Evolutionary conservation across 2,113 vertebrate genomes (phyloP).

Genomic region (Tragulus kanchil): DNA sequence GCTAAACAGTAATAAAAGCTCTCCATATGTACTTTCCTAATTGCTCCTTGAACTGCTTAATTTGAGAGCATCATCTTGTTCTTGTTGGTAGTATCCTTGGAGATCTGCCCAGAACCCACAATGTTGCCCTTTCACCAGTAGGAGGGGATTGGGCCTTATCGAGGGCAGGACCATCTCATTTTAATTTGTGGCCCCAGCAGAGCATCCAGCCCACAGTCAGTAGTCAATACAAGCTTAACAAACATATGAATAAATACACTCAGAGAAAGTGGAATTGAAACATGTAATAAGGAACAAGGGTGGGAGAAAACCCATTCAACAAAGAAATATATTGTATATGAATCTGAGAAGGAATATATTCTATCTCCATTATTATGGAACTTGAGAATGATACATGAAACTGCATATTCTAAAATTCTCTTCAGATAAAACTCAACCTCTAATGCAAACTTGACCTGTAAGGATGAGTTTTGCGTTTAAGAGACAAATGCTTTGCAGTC

Average conservation of each 20-base stretch:
- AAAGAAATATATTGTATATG: background rate
- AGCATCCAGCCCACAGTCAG: background rate
- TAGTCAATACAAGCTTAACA: background rate
- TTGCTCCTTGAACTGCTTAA: background rate
- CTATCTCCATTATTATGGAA: background rate
- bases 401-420: background rate
- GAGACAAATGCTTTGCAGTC: background rate
- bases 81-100: background rate
- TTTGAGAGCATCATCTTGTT: background rate
- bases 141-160: rapidly evolving
- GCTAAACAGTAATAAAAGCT: background rate
- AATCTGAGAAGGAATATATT: background rate
- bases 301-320: background rate
- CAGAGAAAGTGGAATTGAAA: background rate
- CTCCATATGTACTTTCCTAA: background rate
- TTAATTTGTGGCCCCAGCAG: background rate
- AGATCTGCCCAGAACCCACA: background rate
- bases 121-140: rapidly evolving
- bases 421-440: background rate
- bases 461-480: background rate
- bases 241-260: background rate
- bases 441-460: background rate
- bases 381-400: background rate
- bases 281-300: background rate
- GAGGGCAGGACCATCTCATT: too few species aligned